phyloP scores from a whole-genome alignment of 2,888 invertebrate species.

The Linnaemya vulpina region DNA sequence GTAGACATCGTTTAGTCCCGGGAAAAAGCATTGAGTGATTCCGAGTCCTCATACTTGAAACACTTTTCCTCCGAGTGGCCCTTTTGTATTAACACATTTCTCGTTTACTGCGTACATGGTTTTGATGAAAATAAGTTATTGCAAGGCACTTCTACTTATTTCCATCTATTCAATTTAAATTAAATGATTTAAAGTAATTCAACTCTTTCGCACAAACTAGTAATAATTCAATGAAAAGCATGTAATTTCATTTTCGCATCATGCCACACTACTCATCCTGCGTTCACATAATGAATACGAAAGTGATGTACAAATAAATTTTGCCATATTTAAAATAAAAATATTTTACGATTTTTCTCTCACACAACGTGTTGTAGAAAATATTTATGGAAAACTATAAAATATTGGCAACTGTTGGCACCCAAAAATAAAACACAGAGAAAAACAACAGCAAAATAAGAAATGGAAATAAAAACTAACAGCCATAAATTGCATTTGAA shows the following conservation, averaged over 20 bases:
- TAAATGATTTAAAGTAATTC: not conserved
- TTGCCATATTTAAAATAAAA: conserved; percentile 45
- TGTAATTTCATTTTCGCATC: conserved; percentile 14
- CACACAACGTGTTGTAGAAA: conserved; percentile 39
- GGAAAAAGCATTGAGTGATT: too few species aligned
- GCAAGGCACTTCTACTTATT: too few species aligned
- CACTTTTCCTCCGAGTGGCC: too few species aligned
- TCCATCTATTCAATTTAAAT: not conserved
- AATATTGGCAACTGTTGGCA: conserved; percentile 56
- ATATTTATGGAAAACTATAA: conserved; percentile 51
- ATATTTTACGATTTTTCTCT: conserved; percentile 48
- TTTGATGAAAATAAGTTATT: too few species aligned
- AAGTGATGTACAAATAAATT: conserved; percentile 41
- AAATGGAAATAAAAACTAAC: conserved; percentile 56
- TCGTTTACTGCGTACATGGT: too few species aligned
- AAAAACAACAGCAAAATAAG: conserved; percentile 13
- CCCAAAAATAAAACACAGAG: conserved; percentile 27
- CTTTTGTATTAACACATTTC: too few species aligned
- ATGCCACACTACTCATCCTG: conserved; percentile 48
- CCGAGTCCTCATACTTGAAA: too few species aligned
- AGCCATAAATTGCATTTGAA: conserved; percentile 66
- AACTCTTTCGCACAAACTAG: not conserved
- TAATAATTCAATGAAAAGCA: conserved; percentile 1
- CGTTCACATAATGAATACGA: conserved; percentile 11
- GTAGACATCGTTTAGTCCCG: too few species aligned